Conservation (phyloP, 2,888 invertebrate species). For the Stenoptilia bipunctidactyla region DNA sequence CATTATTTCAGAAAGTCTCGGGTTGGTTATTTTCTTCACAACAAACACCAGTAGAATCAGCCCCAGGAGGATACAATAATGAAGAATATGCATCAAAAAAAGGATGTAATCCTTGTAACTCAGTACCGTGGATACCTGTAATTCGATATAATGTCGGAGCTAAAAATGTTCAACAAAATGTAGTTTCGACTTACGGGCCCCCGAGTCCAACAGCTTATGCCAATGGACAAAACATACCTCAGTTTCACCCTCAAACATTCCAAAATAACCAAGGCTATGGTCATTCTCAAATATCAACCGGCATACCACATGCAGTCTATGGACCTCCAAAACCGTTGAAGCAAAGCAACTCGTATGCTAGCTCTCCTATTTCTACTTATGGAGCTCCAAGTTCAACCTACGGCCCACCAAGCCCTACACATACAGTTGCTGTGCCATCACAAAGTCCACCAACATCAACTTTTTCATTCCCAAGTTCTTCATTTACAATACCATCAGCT, state of each 20-base stretch:
- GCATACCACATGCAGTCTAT: slow-evolving; percentile 35
- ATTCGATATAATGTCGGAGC: slow-evolving; percentile 54
- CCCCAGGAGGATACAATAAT: slow-evolving; percentile 21
- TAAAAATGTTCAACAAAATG: slow-evolving; percentile 38
- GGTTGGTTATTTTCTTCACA: slow-evolving; percentile 73
- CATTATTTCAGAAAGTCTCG: slow-evolving; percentile 71
- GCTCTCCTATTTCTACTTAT: slow-evolving; percentile 12
- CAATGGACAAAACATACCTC: slow-evolving; percentile 26
- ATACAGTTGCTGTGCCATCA: slow-evolving; percentile 33
- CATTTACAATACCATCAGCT: slow-evolving; percentile 27
- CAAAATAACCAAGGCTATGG: slow-evolving; percentile 23
- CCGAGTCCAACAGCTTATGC: slow-evolving; percentile 47
- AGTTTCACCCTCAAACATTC: slow-evolving; percentile 34
- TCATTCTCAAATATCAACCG: slow-evolving; percentile 27
- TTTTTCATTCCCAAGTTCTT: slow-evolving; percentile 34
- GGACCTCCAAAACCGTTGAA: slow-evolving; percentile 33
- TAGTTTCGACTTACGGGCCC: slow-evolving; percentile 48
- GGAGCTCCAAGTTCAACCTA: slow-evolving; percentile 35
- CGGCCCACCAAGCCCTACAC: slow-evolving; percentile 35
- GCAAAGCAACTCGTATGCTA: slow-evolving; percentile 16
- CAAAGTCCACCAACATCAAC: slow-evolving; percentile 41
- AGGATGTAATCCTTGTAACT: slow-evolving; percentile 83
- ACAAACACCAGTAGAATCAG: slow-evolving; percentile 35
- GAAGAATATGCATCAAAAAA: slow-evolving; percentile 33
- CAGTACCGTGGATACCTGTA: slow-evolving; percentile 86